These are phyloP conservation scores for Chanos chanos DNA, from an alignment of 2,797 vertebrate species.

Conservation along the genomic window DNA sequence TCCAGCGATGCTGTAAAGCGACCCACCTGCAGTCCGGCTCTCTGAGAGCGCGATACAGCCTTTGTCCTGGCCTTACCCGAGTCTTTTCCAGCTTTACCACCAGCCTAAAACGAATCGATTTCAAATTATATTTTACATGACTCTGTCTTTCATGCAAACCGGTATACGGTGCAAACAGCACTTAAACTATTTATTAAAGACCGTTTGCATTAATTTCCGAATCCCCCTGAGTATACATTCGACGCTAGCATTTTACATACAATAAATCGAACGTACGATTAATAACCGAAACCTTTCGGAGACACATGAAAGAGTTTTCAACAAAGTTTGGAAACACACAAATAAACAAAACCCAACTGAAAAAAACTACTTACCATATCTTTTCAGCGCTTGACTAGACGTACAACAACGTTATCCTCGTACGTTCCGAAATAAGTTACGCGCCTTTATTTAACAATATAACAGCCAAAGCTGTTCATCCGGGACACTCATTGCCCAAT, in stretches of 20 bases:
- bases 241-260: constrained; percentile 1
- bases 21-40: constrained; percentile 90
- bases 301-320: background rate
- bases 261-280: background rate
- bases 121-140: no score
- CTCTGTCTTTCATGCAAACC: no score
- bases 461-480: constrained; percentile 51
- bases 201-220: no score
- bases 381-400: background rate
- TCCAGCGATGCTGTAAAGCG: background rate
- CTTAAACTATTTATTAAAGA: no score
- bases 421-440: constrained; percentile 54
- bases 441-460: constrained; percentile 46
- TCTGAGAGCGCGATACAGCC: constrained; percentile 93
- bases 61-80: constrained; percentile 96
- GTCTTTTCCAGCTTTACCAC: constrained; percentile 93
- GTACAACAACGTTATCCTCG: background rate
- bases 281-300: no score
- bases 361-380: constrained; percentile 31
- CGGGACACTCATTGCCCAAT: constrained; percentile 50
- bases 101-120: constrained; percentile 78
- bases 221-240: background rate
- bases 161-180: no score
- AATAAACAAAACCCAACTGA: constrained; percentile 17
- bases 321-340: background rate